Evolutionary conservation across 2,888 invertebrate species (phyloP).

Genomic region (Drepanosiphum platanoidis): DNA sequence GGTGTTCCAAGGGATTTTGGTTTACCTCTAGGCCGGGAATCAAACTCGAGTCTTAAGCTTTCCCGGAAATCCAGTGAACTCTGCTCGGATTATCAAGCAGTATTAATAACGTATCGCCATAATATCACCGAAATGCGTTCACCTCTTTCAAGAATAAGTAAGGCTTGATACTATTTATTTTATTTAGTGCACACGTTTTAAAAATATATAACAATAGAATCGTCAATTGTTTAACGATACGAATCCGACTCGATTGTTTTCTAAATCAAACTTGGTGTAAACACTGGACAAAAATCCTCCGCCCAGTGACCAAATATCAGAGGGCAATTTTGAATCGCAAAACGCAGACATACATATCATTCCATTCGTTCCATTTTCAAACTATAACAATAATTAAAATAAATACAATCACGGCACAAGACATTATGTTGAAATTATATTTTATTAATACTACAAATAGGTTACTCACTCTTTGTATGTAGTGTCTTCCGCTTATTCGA

Average conservation of each 20-base stretch:
- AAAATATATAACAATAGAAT: too few relatives aligned
- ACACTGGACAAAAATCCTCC: conserved; percentile 63
- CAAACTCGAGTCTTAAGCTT: not conserved
- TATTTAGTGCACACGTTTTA: too few relatives aligned
- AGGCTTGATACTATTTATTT: too few relatives aligned
- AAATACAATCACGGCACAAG: not conserved
- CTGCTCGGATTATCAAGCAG: not conserved
- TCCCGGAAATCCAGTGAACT: not conserved
- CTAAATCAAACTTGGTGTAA: conserved; percentile 63
- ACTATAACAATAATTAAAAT: conserved; percentile 13
- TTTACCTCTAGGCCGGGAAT: not conserved
- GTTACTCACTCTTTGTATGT: conserved; percentile 42
- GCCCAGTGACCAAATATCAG: conserved; percentile 60
- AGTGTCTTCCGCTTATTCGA: conserved; percentile 1
- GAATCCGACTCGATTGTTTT: conserved; percentile 59
- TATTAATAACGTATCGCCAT: too few relatives aligned
- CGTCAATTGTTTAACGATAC: too few relatives aligned
- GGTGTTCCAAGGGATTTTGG: not conserved
- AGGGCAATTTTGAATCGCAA: not conserved
- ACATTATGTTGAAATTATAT: not conserved
- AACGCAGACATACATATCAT: conserved; percentile 33
- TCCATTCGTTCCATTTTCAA: not conserved
- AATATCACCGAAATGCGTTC: too few relatives aligned
- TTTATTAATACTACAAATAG: not conserved
- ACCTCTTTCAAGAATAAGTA: too few relatives aligned